Evolutionary conservation across 2,888 invertebrate genomes (phyloP), one percentile per base, ranked within the genome.

Genomic region (Nycteola revayana): DNA sequence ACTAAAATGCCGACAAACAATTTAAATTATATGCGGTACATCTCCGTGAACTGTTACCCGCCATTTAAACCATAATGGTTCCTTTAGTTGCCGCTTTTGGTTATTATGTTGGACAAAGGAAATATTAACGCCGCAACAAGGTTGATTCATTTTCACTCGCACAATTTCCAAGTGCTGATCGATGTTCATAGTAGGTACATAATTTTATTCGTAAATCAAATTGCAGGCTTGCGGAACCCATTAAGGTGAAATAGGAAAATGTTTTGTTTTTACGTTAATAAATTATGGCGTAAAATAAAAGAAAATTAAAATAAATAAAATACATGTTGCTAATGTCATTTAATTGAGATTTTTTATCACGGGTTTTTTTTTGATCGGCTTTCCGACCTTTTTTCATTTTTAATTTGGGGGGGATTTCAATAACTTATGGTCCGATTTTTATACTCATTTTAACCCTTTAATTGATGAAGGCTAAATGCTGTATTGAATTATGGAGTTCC

Each of bases 141-240:
- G 32, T 8, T 29, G 25, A 21, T 22, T 38, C 25, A 40, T 51
- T 47, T 51, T 24, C 35, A 10, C 17, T n/a, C 24, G 9, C 2
- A 37, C 28, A 37, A 39, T 36, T 38, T 50, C 35, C 28, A 31
- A 41, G 36, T 21, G 32, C 25, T 42, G 40, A 45, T 56, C 33
- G 31, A 45, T 45, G 42, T 18, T 38, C 17, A 10, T 14, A 9
- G 27, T 9, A 14, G 3, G 14, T 14, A 14, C 1, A 11, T 42
- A 33, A 41, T 36, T 51, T 42, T 35, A 30, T 44, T 38, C 27
- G 37, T 28, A 44, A 55, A 44, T 47, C 22, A 34, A 31, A 36
- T 51, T 47, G 32, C 26, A 25, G 34, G 27, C 18, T 25, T 26
- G 21, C 26, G 10, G 28, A 34, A 37, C 34, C 23, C 26, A 38